Evolutionary conservation across 2,797 vertebrate genomes (phyloP), one percentile per base, ranked within the genome.

Genomic region (Diplodus puntazzo): DNA sequence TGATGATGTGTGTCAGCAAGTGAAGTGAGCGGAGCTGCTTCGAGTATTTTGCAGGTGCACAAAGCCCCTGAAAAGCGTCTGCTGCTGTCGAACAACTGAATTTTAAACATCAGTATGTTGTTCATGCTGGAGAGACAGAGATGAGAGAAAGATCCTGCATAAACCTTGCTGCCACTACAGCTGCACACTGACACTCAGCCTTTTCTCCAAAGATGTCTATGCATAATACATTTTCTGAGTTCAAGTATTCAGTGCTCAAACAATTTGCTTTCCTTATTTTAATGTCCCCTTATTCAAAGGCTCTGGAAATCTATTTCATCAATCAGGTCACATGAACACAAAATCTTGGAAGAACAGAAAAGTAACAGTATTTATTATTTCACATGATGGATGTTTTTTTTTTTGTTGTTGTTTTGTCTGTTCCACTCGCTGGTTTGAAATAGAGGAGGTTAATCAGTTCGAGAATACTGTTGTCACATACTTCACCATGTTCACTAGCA

Each of bases 91-190:
- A 23, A 58, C 46, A 61, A 43, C 43, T 50, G 49, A 30, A 49
- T 58, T 69, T 39, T 70, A 52, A 82, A 74, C n/a, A 23, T 62
- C 25, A 82, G 20, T 20, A 53, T 68, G 68, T 60, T 64, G 21
- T 34, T 71, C 42, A 60, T 46, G n/a, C 8, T 27, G 39, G 8
- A 65, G 43, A 30, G 5, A 30, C 27, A 45, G 14, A 53, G 57
- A 25, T 42, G 18, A 55, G 25, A 68, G 23, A 4, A 52, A 80
- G 23, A 61, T 55, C 42, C 53, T 17, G 18, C 27, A 12, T 53
- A 2, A 66, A 59, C 45, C 23, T 27, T 18, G 18, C 23, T 67
- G 53, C 25, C n/a, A 13, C 34, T 17, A 20, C 16, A 25, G 20
- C 60, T 75, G 17, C 55, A 62, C 2, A 11, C 27, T 6, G 46